Evolutionary conservation across 2,797 vertebrate genomes (phyloP), one percentile per base, ranked within the genome.

Genomic region (Sebastes aleutianus): DNA sequence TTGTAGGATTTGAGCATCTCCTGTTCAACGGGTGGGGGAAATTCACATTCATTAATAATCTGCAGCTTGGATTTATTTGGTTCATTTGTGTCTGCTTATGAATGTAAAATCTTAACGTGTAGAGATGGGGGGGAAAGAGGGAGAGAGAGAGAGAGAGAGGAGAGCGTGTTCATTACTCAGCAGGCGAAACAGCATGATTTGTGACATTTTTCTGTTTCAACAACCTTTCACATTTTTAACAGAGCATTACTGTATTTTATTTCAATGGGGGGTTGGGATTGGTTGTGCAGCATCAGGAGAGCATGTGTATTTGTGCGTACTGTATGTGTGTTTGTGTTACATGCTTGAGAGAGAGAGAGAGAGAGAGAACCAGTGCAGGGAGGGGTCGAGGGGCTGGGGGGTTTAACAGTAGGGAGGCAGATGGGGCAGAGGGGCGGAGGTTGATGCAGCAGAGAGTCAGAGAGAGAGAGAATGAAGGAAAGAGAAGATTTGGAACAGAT

Each of bases 351-450:
- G 59, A 34, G 66, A 67, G 50, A 74, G 59, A 29, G 70, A 74
- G 66, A 62, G 75, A 67, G 50, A 74, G 71, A 85, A 85, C 82
- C 82, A 89, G 85, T 83, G 85, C 76, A 92, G 93, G 93, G 92
- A 94, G 92, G 91, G 92, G 91, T 93, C 71, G 88, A 85, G 90
- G 88, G 88, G 90, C 83, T 89, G 84, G 82, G 84, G 88, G 89
- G 86, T 76, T 89, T 92, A 93, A 93, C 85, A 93, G 91, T 91
- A 91, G 90, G 86, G 87, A 94, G 93, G 93, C 91, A 95, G 94
- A 95, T 94, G 91, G 90, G 93, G 91, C 91, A 94, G 92, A 95
- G 93, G 93, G 95, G 95, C 90, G 94, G 95, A 94, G 95, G 93
- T 93, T 92, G 93, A 93, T 94, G 94, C 93, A 86, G 94, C 88